These are phyloP conservation scores for Platysteira castanea DNA, from an alignment of 2,113 vertebrate genomes.

Conservation along the genomic window DNA sequence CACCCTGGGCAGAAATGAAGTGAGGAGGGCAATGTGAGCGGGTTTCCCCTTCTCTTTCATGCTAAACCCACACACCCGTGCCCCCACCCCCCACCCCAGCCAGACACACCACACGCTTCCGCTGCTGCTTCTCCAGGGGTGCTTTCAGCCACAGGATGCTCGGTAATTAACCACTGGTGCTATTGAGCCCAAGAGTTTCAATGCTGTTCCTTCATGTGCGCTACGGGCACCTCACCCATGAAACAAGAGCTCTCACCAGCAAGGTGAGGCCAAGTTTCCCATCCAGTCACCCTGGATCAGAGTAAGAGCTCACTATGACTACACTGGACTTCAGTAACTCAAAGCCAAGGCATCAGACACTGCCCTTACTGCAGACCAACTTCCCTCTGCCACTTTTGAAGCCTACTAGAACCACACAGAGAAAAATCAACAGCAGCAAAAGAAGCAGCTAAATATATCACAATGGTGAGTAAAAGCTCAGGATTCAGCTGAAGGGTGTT, in stretches of 20 bases:
- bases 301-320: background rate
- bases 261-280: background rate
- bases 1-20: background rate
- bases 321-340: background rate
- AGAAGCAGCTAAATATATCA: background rate
- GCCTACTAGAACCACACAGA: background rate
- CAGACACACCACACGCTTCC: background rate
- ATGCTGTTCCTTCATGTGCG: background rate
- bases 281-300: rapidly evolving
- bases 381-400: background rate
- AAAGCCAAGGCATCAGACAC: background rate
- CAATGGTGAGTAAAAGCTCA: background rate
- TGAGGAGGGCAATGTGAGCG: rapidly evolving
- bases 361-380: background rate
- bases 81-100: rapidly evolving
- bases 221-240: background rate
- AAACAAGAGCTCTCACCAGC: background rate
- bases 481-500: background rate
- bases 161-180: background rate
- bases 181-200: background rate
- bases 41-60: background rate
- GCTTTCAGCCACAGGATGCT: background rate
- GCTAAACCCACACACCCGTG: background rate
- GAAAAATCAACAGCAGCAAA: background rate
- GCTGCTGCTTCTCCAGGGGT: background rate